phyloP scores from a whole-genome alignment of 2,113 vertebrate genomes.

The Myxocyprinus asiaticus region DNA sequence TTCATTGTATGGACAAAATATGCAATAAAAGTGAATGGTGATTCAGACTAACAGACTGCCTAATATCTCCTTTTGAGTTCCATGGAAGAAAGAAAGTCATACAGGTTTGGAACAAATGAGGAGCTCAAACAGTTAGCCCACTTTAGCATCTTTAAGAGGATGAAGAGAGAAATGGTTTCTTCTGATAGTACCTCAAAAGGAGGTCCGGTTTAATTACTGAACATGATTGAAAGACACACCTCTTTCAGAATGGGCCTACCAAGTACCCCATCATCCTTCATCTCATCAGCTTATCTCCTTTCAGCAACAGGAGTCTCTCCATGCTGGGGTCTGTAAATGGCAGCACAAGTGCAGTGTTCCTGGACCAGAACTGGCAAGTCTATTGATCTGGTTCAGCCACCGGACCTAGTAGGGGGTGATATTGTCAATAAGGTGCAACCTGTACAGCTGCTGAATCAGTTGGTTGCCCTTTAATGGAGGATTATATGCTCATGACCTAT shows the following conservation, averaged over 20 bases:
- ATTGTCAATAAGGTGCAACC: conserved; percentile 50
- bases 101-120: no score
- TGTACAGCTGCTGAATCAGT: conserved; percentile 63
- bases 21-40: no score
- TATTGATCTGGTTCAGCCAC: conserved; percentile 40
- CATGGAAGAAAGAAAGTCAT: no score
- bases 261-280: conserved; percentile 52
- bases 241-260: conserved; percentile 47
- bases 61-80: no score
- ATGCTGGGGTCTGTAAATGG: conserved; percentile 36
- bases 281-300: conserved; percentile 55
- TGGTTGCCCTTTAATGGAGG: conserved; percentile 43
- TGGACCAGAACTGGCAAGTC: conserved; percentile 13
- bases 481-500: conserved; percentile 43
- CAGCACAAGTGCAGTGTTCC: conserved; percentile 1
- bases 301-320: conserved; percentile 28
- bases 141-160: not conserved
- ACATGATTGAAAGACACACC: conserved; percentile 13
- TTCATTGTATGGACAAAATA: no score
- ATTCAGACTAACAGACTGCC: no score
- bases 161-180: conserved; percentile 21
- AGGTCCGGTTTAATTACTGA: conserved; percentile 44
- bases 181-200: conserved; percentile 33
- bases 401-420: conserved; percentile 54
- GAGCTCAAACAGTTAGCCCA: not conserved